phyloP scores from a whole-genome alignment of 2,797 vertebrate species.

The Echiichthys vipera region DNA sequence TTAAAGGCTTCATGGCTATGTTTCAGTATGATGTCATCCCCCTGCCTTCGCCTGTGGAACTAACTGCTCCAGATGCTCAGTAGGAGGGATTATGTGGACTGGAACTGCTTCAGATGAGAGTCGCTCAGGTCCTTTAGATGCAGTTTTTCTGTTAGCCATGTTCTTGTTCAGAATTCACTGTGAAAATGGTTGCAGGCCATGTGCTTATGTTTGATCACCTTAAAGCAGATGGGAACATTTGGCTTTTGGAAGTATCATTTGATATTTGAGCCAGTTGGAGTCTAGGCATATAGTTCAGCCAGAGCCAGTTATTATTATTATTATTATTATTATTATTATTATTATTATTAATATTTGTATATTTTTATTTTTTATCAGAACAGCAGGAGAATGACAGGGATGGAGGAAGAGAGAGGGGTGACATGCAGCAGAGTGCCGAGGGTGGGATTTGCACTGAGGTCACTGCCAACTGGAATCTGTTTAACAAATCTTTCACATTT shows the following conservation, averaged over 20 bases:
- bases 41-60: slow-evolving; percentile 41
- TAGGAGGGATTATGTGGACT: slow-evolving; percentile 51
- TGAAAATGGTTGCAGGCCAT: slow-evolving; percentile 40
- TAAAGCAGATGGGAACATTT: slow-evolving; percentile 44
- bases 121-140: slow-evolving; percentile 29
- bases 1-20: slow-evolving; percentile 57
- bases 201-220: slow-evolving; percentile 34
- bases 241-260: slow-evolving; percentile 21
- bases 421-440: too few relatives aligned
- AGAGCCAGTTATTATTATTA: slow-evolving; percentile 22
- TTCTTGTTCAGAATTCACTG: slow-evolving; percentile 18
- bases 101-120: slow-evolving; percentile 31
- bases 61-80: slow-evolving; percentile 53
- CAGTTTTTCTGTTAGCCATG: slow-evolving; percentile 9
- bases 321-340: too few relatives aligned
- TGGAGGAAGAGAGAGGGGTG: too few relatives aligned
- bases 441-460: too few relatives aligned
- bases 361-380: too few relatives aligned
- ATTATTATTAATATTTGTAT: too few relatives aligned
- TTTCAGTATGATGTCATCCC: slow-evolving; percentile 53
- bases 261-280: slow-evolving; percentile 20
- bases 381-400: too few relatives aligned
- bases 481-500: slow-evolving; percentile 8
- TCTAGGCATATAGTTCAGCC: neutral
- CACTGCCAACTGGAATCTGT: too few relatives aligned